phyloP scores from a whole-genome alignment of 1,140 invertebrate genomes.

The Drosophila punjabiensis region DNA sequence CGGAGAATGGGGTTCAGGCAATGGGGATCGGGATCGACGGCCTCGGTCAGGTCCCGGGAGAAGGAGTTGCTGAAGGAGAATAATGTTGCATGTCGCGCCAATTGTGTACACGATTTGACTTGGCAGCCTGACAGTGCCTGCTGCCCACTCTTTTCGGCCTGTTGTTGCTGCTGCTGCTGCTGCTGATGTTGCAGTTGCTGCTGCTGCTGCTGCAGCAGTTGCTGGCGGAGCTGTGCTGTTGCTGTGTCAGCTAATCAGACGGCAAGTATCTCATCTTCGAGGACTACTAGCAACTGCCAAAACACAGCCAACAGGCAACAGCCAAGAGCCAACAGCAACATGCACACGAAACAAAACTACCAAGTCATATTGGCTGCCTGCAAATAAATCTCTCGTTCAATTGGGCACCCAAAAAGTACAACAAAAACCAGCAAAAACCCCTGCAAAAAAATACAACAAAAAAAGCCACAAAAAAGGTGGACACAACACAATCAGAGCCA shows the following conservation, averaged over 20 bases:
- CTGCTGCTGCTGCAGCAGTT: slow-evolving; percentile 52
- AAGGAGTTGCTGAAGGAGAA: slow-evolving; percentile 56
- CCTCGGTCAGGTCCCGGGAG: slow-evolving; percentile 48
- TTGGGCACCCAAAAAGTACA: slow-evolving; percentile 65
- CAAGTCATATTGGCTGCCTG: slow-evolving; percentile 78
- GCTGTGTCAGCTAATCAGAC: slow-evolving; percentile 82
- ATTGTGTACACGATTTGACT: slow-evolving; percentile 85
- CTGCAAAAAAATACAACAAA: slow-evolving; percentile 11
- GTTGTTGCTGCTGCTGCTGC: slow-evolving; percentile 36
- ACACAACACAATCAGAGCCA: slow-evolving; percentile 77
- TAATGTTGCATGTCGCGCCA: slow-evolving; percentile 84
- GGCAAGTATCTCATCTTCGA: slow-evolving; percentile 85
- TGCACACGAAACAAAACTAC: slow-evolving; percentile 81
- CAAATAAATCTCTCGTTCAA: slow-evolving; percentile 76
- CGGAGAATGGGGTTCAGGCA: slow-evolving; percentile 25
- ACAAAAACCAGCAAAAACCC: slow-evolving; percentile 9
- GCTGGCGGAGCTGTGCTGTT: slow-evolving; percentile 34
- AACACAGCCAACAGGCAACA: slow-evolving; percentile 71
- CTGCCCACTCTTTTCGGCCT: slow-evolving; percentile 67
- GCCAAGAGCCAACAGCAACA: slow-evolving; percentile 65
- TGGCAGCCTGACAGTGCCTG: slow-evolving; percentile 80
- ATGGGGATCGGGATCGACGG: slow-evolving; percentile 54
- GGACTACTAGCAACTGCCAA: slow-evolving; percentile 83
- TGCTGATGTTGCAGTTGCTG: slow-evolving; percentile 3
- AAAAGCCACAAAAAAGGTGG: slow-evolving; percentile 56